Conservation (phyloP, 2,888 invertebrate genomes). For the Nephrocerus scutellatus region DNA sequence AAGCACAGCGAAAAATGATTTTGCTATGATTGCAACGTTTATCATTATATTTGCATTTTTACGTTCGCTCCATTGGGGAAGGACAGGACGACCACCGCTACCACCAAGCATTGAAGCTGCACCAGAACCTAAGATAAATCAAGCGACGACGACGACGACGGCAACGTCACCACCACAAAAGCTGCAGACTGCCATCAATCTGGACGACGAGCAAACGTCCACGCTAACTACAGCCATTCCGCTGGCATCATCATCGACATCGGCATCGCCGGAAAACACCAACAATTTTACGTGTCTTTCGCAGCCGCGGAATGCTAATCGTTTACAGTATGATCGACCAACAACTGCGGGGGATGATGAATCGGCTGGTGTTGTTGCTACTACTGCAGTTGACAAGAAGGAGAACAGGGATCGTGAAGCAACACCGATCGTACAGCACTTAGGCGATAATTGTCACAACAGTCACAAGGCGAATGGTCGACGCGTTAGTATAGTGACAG, state of each 20-base stretch:
- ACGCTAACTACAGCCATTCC: slow-evolving; percentile 1
- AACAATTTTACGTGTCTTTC: too few relatives aligned
- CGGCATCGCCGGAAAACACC: slow-evolving; percentile 4
- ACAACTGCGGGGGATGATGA: too few relatives aligned
- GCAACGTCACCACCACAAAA: slow-evolving; percentile 1
- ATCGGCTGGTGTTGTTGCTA: too few relatives aligned
- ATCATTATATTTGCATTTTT: slow-evolving; percentile 47
- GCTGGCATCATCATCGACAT: slow-evolving; percentile 2
- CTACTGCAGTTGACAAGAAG: too few relatives aligned
- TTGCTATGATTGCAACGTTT: slow-evolving; percentile 46
- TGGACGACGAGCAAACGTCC: slow-evolving; percentile 12
- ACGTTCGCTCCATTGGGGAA: slow-evolving; percentile 46
- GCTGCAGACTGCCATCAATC: slow-evolving; percentile 2
- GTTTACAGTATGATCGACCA: too few relatives aligned
- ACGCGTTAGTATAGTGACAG: too few relatives aligned
- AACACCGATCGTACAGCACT: too few relatives aligned
- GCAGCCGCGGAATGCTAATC: too few relatives aligned
- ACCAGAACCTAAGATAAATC: slow-evolving; percentile 1
- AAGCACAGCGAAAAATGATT: slow-evolving; percentile 21
- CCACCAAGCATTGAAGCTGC: slow-evolving; percentile 9
- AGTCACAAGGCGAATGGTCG: too few relatives aligned
- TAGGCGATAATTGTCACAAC: too few relatives aligned
- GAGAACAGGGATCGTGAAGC: too few relatives aligned
- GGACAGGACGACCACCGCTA: slow-evolving; percentile 10
- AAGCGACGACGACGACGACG: slow-evolving; percentile 3